Base-by-base conservation (phyloP, 1,140 invertebrate genomes). In the Oncopodura yosiiana region DNA sequence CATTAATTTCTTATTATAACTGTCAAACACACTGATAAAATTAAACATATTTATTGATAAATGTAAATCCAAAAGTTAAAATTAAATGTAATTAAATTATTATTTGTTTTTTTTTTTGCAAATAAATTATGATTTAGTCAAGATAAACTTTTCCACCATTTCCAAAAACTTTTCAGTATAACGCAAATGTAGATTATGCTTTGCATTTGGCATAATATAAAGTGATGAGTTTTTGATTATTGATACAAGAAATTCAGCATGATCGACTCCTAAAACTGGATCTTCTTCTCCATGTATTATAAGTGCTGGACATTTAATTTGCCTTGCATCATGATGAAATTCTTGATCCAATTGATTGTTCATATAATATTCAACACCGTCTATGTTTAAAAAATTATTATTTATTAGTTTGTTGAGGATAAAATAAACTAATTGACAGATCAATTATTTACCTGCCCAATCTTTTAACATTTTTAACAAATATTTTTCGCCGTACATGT, bases 251-350 rank as follows among this genome's bases (percentile, higher is more conserved):
- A 81, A 81, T 4, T 75, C 70, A 0, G 82, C 77, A 73, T 93
- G 89, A 52, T 82, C 77, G 18, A 69, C 65, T 1, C 79, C 75
- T n/a, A 92, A 78, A 67, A 88, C 70, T 0, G 79, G 74, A 72
- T 92, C 88, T 67, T 87, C 86, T 30, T 78, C 74, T 1, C 87
- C 89, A 67, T 91, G 84, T 24, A 92, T 64, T 55, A 92, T 82
- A 6, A 88, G 76, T 12, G 84, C 87, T 1, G 82, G 81, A 60
- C 83, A 85, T 30, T 75, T 70, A 56, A 84, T 78, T 65, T 82
- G 73, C 1, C 74, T 65, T 3, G 91, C 61, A 4, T 73, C 66
- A 2, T 73, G 66, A 49, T 77, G 79, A 68, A 86, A 91, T 54
- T 91, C 79, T 62, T 90, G 76, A 2, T 85, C 86, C 3, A 77